phyloP scores from a whole-genome alignment of 2,797 vertebrate species.

The Selene dorsalis region DNA sequence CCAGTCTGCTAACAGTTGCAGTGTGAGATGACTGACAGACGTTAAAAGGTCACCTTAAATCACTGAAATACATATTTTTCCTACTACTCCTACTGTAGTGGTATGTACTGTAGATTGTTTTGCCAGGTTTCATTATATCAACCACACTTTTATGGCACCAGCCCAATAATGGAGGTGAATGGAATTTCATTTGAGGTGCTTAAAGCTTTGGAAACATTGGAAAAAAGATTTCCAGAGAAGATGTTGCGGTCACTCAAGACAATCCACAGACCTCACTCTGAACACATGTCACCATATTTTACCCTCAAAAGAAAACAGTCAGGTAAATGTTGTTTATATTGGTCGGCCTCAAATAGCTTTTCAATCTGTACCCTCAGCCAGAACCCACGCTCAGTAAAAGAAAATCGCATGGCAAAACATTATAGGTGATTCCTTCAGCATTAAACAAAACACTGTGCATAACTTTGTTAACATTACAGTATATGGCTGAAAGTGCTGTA shows the following conservation, averaged over 20 bases:
- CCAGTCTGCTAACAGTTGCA: conserved; percentile 40
- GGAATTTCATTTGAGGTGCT: conserved; percentile 37
- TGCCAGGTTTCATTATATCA: conserved; percentile 41
- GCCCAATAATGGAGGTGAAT: conserved; percentile 18
- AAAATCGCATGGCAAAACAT: background rate
- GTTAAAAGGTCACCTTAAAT: conserved; percentile 39
- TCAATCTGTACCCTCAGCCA: background rate
- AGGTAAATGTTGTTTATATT: too few species aligned
- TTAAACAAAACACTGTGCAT: background rate
- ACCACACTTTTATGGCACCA: conserved; percentile 22
- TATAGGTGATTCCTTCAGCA: background rate
- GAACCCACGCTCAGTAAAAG: fast-evolving
- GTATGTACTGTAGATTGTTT: conserved; percentile 35
- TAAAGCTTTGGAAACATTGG: conserved; percentile 29
- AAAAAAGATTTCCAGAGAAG: conserved; percentile 19
- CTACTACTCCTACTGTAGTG: conserved; percentile 16
- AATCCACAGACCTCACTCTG: conserved; percentile 24
- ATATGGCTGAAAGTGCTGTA: background rate
- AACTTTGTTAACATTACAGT: background rate
- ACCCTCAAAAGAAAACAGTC: conserved; percentile 26
- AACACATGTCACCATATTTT: conserved; percentile 8
- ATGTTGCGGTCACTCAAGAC: background rate
- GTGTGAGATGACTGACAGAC: conserved; percentile 44
- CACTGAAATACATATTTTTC: conserved; percentile 43
- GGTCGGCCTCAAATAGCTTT: conserved; percentile 13